A percentile compares a stretch with the other conserved stretches of the same genome.
Conservation (phyloP, 2,797 vertebrate genomes). For the Xenops minutus region DNA sequence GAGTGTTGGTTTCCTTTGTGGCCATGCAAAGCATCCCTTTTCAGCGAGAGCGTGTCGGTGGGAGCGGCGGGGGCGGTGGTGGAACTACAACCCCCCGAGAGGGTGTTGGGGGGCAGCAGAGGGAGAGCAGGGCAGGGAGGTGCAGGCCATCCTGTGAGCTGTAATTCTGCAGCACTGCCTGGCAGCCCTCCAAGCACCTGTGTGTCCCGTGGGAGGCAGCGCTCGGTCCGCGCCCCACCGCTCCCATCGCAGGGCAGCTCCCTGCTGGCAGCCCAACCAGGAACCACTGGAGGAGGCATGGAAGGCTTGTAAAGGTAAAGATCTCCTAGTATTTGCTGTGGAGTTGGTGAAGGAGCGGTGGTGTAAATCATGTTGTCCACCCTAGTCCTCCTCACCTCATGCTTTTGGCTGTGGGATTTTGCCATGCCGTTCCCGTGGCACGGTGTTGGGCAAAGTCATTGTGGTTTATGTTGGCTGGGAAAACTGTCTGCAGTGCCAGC, state of each 20-base stretch:
- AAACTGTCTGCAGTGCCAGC: neutral
- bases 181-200: neutral
- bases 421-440: neutral
- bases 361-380: neutral
- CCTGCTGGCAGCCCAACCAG: neutral
- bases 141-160: neutral
- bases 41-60: accelerated
- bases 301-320: neutral
- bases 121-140: accelerated
- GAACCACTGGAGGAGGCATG: neutral
- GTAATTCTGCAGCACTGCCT: neutral
- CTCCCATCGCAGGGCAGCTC: neutral
- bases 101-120: accelerated
- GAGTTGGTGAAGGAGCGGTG: neutral
- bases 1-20: neutral
- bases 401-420: neutral
- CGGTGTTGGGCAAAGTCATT: accelerated
- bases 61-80: accelerated
- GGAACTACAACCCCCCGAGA: constrained; percentile 32
- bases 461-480: neutral
- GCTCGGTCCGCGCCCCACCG: neutral
- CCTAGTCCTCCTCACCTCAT: accelerated
- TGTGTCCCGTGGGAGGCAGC: neutral
- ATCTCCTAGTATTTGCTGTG: neutral
- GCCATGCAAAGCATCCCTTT: neutral